Evolutionary conservation across 1,140 invertebrate genomes (phyloP).

Genomic region (Gryon sp.): DNA sequence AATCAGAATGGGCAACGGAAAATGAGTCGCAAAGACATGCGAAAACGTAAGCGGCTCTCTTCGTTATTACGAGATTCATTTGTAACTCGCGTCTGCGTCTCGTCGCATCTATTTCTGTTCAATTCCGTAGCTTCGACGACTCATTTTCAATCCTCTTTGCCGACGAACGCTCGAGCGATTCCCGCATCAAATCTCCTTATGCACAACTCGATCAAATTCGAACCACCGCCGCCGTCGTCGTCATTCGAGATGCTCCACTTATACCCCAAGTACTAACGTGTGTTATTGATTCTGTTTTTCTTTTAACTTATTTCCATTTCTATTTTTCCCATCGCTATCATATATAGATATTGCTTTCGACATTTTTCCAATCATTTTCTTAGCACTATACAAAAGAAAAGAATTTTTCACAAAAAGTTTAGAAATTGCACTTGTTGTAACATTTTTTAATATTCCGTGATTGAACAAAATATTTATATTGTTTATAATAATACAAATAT

Average conservation of each 20-base stretch:
- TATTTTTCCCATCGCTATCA: no score
- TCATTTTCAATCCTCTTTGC: conserved; percentile 74
- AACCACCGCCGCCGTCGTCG: conserved; percentile 30
- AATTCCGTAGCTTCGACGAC: conserved; percentile 67
- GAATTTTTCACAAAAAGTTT: no score
- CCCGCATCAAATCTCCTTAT: conserved; percentile 73
- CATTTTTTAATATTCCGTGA: no score
- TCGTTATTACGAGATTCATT: conserved; percentile 73
- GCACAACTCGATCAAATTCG: conserved; percentile 73
- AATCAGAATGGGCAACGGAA: no score
- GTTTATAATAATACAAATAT: no score
- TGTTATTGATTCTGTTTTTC: conserved; percentile 63
- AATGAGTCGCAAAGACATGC: conserved; percentile 47
- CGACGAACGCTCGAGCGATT: conserved; percentile 72
- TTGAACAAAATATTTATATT: no score
- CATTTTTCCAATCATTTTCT: conserved; percentile 38
- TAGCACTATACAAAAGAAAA: no score
- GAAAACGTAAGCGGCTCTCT: conserved; percentile 67
- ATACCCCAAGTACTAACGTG: conserved; percentile 46
- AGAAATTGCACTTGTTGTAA: no score
- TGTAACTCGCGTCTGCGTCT: conserved; percentile 66
- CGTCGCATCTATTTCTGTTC: conserved; percentile 50
- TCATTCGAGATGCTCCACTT: conserved; percentile 47
- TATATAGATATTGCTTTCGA: conserved; percentile 44
- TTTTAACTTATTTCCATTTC: conserved; percentile 48